phyloP scores from a whole-genome alignment of 2,113 vertebrate species.

The Loxodonta africana region DNA sequence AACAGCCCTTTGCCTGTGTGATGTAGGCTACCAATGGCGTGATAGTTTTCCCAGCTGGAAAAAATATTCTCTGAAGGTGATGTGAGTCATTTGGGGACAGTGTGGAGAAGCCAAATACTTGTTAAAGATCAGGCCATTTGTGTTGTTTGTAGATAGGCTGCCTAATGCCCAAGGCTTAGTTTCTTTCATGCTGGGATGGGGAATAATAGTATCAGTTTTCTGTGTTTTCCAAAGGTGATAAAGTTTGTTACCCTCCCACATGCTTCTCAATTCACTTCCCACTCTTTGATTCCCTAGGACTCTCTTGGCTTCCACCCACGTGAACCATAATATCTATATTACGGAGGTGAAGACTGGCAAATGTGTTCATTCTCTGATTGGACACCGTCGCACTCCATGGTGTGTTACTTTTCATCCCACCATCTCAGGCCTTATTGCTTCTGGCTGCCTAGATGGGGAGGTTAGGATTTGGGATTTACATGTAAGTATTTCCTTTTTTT shows the following conservation, averaged over 20 bases:
- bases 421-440: conserved; percentile 98
- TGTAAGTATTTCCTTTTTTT: conserved; percentile 89
- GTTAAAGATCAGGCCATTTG: conserved; percentile 42
- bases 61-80: conserved; percentile 32
- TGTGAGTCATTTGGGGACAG: conserved; percentile 38
- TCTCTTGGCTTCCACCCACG: conserved; percentile 99
- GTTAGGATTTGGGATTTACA: conserved; percentile 99
- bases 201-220: conserved; percentile 34
- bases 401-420: conserved; percentile 99
- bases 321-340: conserved; percentile 99
- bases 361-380: conserved; percentile 98
- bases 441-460: conserved; percentile 98
- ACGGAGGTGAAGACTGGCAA: conserved; percentile 99
- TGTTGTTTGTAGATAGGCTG: conserved; percentile 28
- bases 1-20: background rate
- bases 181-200: background rate
- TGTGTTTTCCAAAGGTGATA: background rate
- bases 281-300: conserved; percentile 89
- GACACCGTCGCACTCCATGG: conserved; percentile 98
- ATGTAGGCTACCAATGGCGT: background rate
- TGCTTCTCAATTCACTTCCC: conserved; percentile 53
- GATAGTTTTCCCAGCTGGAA: conserved; percentile 37
- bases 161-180: background rate
- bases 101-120: conserved; percentile 14
- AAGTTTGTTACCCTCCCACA: background rate